phyloP scores from a whole-genome alignment of 2,113 vertebrate species.

The Seriola aureovittata region DNA sequence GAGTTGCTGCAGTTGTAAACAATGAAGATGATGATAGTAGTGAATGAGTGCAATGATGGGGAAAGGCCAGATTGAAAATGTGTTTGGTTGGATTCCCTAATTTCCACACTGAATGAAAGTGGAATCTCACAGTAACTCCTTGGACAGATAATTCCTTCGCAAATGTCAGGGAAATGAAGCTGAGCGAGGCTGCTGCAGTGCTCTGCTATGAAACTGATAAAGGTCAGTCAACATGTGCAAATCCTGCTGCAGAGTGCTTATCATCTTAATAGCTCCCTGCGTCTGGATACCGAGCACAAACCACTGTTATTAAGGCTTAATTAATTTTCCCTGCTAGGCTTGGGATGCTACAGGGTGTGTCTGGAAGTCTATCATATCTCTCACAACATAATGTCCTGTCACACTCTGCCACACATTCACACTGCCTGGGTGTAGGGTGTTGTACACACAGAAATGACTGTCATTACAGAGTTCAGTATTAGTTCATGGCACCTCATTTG shows the following conservation, averaged over 20 bases:
- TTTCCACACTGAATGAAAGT: slow-evolving; percentile 37
- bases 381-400: slow-evolving; percentile 32
- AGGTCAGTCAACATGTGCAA: slow-evolving; percentile 64
- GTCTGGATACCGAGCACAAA: slow-evolving; percentile 33
- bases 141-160: slow-evolving; percentile 32
- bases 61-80: slow-evolving; percentile 31
- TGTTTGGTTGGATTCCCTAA: slow-evolving; percentile 22
- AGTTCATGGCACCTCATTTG: slow-evolving; percentile 39
- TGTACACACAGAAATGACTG: slow-evolving; percentile 6
- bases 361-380: slow-evolving; percentile 37
- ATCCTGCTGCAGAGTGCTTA: slow-evolving; percentile 68
- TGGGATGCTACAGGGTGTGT: slow-evolving; percentile 40
- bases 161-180: slow-evolving; percentile 50
- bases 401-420: slow-evolving; percentile 19
- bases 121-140: slow-evolving; percentile 39
- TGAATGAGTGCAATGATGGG: slow-evolving; percentile 30
- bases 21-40: slow-evolving; percentile 28
- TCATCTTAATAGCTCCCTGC: slow-evolving; percentile 64
- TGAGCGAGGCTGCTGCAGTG: slow-evolving; percentile 51
- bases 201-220: slow-evolving; percentile 61
- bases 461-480: slow-evolving; percentile 24
- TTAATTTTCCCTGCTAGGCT: slow-evolving; percentile 47
- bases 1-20: slow-evolving; percentile 30
- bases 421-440: slow-evolving; percentile 20
- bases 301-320: slow-evolving; percentile 52